phyloP scores from a whole-genome alignment of 2,797 vertebrate species.

The Margarornis squamiger region DNA sequence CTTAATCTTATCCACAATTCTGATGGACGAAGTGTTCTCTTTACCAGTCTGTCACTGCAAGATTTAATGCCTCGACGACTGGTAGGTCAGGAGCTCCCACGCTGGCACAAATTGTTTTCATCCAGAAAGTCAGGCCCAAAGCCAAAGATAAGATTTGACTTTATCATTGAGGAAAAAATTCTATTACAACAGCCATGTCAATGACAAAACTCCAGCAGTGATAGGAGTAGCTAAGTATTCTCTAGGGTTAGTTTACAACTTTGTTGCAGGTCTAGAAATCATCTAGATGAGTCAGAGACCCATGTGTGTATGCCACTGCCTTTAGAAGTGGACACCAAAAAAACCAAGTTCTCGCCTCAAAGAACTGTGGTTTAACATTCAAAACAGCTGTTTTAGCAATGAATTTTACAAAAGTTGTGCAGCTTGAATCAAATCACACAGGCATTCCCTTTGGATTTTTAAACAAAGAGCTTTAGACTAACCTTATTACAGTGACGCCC shows the following conservation, averaged over 20 bases:
- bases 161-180: constrained; percentile 19
- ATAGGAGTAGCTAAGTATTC: background rate
- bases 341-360: constrained; percentile 40
- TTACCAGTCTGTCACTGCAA: constrained; percentile 63
- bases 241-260: constrained; percentile 22
- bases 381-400: constrained; percentile 47
- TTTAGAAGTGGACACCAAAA: background rate
- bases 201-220: background rate
- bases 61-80: constrained; percentile 63
- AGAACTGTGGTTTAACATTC: constrained; percentile 47
- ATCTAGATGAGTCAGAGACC: background rate
- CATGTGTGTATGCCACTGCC: background rate
- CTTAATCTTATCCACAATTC: constrained; percentile 42
- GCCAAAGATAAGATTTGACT: constrained; percentile 40
- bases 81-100: constrained; percentile 61
- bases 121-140: constrained; percentile 53
- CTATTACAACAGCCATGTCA: background rate
- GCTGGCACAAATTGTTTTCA: constrained; percentile 46
- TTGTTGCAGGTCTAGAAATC: constrained; percentile 25
- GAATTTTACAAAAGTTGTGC: constrained; percentile 35
- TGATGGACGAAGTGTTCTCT: constrained; percentile 52
- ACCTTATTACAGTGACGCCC: constrained; percentile 99
- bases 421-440: constrained; percentile 52
- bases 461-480: constrained; percentile 81
- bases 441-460: constrained; percentile 57